These are phyloP conservation scores for Oceanodroma tethys DNA, from an alignment of 2,113 vertebrate genomes.

Conservation along the genomic window DNA sequence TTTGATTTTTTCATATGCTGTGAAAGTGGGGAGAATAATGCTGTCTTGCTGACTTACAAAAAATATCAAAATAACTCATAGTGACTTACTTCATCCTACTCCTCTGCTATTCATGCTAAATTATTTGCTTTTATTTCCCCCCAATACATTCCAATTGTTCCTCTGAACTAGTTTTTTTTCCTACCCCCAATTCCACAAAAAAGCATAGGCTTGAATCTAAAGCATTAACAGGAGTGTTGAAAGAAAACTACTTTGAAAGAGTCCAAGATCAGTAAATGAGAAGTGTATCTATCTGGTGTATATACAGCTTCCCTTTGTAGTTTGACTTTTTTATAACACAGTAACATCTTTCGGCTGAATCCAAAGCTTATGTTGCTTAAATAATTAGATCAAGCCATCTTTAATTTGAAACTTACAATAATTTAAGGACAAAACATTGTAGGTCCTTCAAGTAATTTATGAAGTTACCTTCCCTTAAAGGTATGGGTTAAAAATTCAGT, in stretches of 20 bases:
- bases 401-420: background rate
- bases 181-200: background rate
- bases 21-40: accelerated
- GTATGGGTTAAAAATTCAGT: background rate
- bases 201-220: background rate
- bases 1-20: no score
- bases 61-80: accelerated
- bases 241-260: background rate
- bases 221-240: background rate
- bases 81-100: background rate
- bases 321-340: background rate
- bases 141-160: background rate
- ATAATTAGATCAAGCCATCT: background rate
- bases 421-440: background rate
- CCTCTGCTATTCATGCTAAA: background rate
- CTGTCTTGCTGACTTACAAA: background rate
- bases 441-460: background rate
- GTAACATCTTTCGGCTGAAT: background rate
- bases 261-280: background rate
- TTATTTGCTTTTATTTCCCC: background rate
- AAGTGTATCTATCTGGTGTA: background rate
- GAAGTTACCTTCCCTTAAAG: background rate
- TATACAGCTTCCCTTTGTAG: background rate
- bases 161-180: background rate
- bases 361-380: background rate